phyloP scores from a whole-genome alignment of 2,797 vertebrate species.

The Oreochromis mossambicus region DNA sequence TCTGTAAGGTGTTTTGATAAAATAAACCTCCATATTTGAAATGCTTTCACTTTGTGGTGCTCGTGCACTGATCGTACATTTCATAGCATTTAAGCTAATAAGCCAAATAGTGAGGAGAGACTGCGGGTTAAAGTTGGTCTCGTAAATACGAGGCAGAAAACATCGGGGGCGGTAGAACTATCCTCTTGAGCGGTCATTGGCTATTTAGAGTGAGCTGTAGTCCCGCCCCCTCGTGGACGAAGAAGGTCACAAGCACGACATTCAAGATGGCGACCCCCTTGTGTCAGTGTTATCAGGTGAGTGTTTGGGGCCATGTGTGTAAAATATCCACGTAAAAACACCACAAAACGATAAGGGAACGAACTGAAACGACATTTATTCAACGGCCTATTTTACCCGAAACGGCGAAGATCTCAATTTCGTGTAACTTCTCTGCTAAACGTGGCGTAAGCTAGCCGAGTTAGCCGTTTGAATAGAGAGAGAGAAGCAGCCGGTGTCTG shows the following conservation, averaged over 20 bases:
- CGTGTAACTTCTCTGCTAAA: not conserved
- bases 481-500: not conserved
- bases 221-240: slow-evolving; percentile 1
- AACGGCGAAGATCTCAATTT: rapidly evolving
- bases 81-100: not conserved
- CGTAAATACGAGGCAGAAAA: not conserved
- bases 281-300: slow-evolving; percentile 79
- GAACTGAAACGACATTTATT: rapidly evolving
- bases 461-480: not conserved
- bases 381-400: rapidly evolving
- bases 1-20: slow-evolving; percentile 78
- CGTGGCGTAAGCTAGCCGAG: slow-evolving; percentile 8
- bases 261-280: slow-evolving; percentile 82
- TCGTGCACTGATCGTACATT: not conserved
- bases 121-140: not conserved
- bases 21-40: slow-evolving; percentile 68
- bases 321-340: not conserved
- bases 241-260: slow-evolving; percentile 45
- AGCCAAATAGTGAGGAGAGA: not conserved
- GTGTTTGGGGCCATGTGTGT: not conserved
- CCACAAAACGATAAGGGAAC: rapidly evolving
- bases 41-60: not conserved
- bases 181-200: not conserved
- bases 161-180: rapidly evolving
- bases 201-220: rapidly evolving